Base-by-base conservation (phyloP, 2,888 invertebrate genomes). In the Cryptocheilus praepositus region DNA sequence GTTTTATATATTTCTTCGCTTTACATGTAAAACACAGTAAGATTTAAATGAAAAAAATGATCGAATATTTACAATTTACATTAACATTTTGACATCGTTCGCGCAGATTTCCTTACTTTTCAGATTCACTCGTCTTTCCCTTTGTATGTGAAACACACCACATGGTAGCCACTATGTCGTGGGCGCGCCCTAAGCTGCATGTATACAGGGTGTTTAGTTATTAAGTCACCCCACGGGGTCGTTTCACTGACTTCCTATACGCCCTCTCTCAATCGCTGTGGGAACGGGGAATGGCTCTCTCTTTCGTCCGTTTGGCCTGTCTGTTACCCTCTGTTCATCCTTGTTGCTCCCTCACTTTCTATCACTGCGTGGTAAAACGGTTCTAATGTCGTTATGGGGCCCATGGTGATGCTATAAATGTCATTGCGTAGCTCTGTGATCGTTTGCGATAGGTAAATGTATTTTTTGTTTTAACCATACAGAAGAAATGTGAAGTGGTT, bases 201-300 rank as follows among this genome's bases (percentile, higher is more conserved):
- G 74, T 80, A 81, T 83, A 80, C 74, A 77, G 83, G 83, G 81
- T 85, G 86, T 86, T 86, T 83, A 81, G 86, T 84, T 87, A 86
- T 86, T 85, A 85, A 87, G 83, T 85, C 85, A 82, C 83, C 83
- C 83, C 71, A 79, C 71, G 77, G 77, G 75, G 79, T 78, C 74
- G 72, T 78, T 81, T 79, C 76, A 64, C 73, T 71, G 70, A 76
- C 79, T 77, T 77, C 72, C 74, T 74, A 75, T 71, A 73, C 79
- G 68, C 79, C 72, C 77, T 64, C 72, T 70, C 64, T 73, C 71
- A 73, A 79, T 77, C 77, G 77, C 76, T 79, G 74, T 81, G 81
- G 81, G 80, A 83, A 81, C 77, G 71, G 79, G 75, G 73, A 64
- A 69, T 58, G 73, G 56, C 68, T 25, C 56, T 44, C 44, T 64